Conservation (phyloP, 2,113 vertebrate genomes). For the Rhineura floridana region DNA sequence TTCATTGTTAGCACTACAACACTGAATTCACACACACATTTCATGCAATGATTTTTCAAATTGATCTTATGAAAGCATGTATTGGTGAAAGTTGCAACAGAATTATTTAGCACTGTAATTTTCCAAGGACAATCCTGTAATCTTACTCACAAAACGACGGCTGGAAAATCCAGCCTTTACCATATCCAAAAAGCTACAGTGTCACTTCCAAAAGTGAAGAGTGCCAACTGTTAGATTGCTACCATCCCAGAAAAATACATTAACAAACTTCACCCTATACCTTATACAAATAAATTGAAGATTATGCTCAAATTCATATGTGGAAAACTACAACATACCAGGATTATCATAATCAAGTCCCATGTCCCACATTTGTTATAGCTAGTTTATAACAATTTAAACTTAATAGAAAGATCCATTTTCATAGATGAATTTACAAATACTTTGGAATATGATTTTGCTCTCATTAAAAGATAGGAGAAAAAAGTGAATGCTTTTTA, state of each 20-base stretch:
- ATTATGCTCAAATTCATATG: background rate
- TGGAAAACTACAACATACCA: too few relatives aligned
- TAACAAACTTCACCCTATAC: background rate
- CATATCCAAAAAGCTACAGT: background rate
- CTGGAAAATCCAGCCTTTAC: background rate
- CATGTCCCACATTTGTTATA: background rate
- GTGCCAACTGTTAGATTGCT: background rate
- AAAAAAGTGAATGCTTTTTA: background rate
- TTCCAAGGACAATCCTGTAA: background rate
- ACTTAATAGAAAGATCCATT: background rate
- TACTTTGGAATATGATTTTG: background rate
- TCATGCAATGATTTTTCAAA: background rate
- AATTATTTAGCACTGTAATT: background rate
- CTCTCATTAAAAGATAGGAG: background rate
- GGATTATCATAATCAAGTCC: background rate
- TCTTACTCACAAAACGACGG: background rate
- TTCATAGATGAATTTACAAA: background rate
- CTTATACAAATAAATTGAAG: background rate
- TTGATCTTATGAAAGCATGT: background rate
- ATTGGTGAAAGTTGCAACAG: background rate
- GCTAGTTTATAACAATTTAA: background rate
- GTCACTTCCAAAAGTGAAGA: background rate
- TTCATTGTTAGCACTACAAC: background rate
- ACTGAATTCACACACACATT: background rate
- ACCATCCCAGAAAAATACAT: background rate